A percentile compares a stretch with the other conserved stretches of the same genome.
Conservation (phyloP, 2,113 vertebrate genomes). For the Apteryx owenii region DNA sequence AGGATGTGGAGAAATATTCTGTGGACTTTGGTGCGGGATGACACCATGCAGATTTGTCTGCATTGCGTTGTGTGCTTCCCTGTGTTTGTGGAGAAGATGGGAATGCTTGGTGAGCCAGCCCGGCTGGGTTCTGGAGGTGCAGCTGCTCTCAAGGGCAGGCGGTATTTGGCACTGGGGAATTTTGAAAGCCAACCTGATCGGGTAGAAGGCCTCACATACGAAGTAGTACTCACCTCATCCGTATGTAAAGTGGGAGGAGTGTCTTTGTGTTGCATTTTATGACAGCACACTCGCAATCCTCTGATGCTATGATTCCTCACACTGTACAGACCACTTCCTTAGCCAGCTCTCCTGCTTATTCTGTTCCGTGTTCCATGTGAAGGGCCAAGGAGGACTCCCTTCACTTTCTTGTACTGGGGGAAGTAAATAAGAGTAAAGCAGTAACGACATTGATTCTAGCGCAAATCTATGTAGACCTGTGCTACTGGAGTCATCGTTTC, state of each 20-base stretch:
- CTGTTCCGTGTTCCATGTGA: background rate
- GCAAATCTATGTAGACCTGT: background rate
- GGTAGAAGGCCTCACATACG: background rate
- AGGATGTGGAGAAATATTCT: accelerated
- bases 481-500: background rate
- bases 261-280: background rate
- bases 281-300: accelerated
- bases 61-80: background rate
- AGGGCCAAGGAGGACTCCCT: background rate
- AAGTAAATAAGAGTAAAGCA: background rate
- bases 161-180: background rate
- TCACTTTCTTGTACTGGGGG: background rate
- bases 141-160: background rate
- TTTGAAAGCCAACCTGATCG: background rate
- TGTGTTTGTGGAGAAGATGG: background rate
- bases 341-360: background rate
- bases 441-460: background rate
- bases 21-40: accelerated
- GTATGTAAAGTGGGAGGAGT: background rate
- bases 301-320: background rate
- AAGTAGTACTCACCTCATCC: background rate
- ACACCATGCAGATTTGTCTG: background rate
- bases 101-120: background rate
- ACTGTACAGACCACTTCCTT: background rate
- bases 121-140: background rate